Base-by-base conservation (phyloP, 2,888 invertebrate genomes). In the Harpagoxenus sublaevis region DNA sequence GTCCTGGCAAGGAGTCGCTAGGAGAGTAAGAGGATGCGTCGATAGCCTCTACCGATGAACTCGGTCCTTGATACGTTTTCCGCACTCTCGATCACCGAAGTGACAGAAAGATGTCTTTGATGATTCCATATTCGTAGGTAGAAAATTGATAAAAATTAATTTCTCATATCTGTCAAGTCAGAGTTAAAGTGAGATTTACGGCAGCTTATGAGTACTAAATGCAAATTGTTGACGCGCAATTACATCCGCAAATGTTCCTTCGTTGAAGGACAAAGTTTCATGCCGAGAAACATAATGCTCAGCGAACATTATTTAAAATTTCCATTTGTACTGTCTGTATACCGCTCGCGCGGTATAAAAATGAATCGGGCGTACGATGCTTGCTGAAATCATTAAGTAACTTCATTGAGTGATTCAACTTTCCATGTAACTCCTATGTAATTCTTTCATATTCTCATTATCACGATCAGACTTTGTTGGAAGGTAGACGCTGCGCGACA, bases 1-100 rank as follows among this genome's bases (percentile, higher is more conserved):
- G 90, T 91, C 90, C 90, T 83, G 84, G 83, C 86, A 87, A 89
- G 91, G 88, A 88, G 86, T 88, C 87, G 86, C 48, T 70, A 71
- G 79, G 42, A 85, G 87, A 84, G 70, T 55, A 79, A 81, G 84
- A 78, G 85, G 79, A 87, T 62, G 75, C 79, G 45, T 84, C 87
- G 87, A 89, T 87, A 88, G 88, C 85, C 82, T 87, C 86, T 81
- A 63, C 75, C 87, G 74, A 88, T 90, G 60, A 85, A 51, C 83
- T 78, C 85, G 71, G 70, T 79, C 81, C 84, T 74, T 73, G 71
- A 68, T 35, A 39, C 39, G 51, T 65, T 71, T 83, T 60, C 62
- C 55, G 60, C 70, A 70, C 28, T 83, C 9, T 15, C 60, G 48
- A 9, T 23, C 42, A 55, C n/a, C 9, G 9, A 42, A 55, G n/a